These are phyloP conservation scores for Epistrophella euchroma DNA, from an alignment of 2,888 invertebrate genomes.

Conservation along the genomic window DNA sequence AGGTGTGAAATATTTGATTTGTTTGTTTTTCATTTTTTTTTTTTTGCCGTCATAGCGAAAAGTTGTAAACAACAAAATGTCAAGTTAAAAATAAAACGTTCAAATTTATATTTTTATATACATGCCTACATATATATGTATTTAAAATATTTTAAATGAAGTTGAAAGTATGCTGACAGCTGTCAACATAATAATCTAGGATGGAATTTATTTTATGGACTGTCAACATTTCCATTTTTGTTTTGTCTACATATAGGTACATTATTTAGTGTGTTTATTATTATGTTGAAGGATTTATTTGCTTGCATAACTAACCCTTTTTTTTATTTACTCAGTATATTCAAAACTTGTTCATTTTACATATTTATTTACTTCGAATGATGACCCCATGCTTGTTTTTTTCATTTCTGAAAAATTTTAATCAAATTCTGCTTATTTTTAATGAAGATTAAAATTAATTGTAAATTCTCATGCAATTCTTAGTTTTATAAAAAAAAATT, in stretches of 20 bases:
- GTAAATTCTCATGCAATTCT: no score
- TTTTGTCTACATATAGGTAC: neutral
- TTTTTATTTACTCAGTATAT: no score
- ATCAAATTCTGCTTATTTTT: no score
- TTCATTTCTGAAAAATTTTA: no score
- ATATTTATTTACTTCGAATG: no score
- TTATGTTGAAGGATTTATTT: neutral
- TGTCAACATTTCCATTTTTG: neutral
- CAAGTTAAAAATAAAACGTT: neutral
- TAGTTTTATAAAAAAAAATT: no score
- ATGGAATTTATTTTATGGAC: neutral
- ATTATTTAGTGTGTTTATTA: neutral
- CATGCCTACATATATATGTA: no score
- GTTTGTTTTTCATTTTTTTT: neutral
- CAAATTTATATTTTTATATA: neutral
- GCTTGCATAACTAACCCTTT: no score
- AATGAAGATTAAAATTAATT: no score
- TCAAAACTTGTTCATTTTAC: no score
- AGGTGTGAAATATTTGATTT: conserved; percentile 27
- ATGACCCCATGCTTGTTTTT: no score
- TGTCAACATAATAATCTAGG: neutral
- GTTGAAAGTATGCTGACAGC: neutral
- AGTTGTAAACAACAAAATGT: neutral
- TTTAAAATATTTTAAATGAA: conserved; percentile 3
- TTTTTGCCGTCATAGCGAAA: neutral